Percentiles rank a stretch among this genome's conserved stretches.
phyloP scores from a whole-genome alignment of 2,113 vertebrate species.

The Prolemur simus region DNA sequence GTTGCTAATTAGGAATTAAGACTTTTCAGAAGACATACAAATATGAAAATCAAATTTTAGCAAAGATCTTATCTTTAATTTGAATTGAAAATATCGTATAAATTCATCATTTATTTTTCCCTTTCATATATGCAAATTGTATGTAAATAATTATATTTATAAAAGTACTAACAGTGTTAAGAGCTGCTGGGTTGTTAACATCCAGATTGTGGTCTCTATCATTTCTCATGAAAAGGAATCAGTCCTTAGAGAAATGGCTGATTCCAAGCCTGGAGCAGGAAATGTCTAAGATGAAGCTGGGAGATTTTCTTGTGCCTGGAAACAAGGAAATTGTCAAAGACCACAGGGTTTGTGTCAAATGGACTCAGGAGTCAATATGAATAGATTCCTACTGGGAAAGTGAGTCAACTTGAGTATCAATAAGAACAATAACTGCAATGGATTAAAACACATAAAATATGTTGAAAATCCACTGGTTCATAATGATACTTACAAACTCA shows the following conservation, averaged over 20 bases:
- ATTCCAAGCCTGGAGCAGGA: neutral
- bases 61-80: neutral
- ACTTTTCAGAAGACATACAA: constrained; percentile 32
- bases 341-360: neutral
- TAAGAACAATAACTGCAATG: neutral
- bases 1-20: constrained; percentile 4
- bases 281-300: constrained; percentile 17
- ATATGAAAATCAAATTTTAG: neutral
- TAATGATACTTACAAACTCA: constrained; percentile 50
- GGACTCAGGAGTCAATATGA: constrained; percentile 3
- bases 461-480: constrained; percentile 11
- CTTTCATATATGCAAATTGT: neutral
- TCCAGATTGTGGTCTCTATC: neutral
- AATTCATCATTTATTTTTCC: neutral
- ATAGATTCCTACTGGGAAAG: neutral
- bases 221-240: constrained; percentile 40
- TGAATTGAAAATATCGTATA: constrained; percentile 10
- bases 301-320: neutral
- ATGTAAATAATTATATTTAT: constrained; percentile 10
- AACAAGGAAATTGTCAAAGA: neutral
- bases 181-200: constrained; percentile 9
- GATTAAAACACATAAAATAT: neutral
- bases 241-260: constrained; percentile 40
- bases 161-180: constrained; percentile 38
- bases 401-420: neutral